phyloP scores from a whole-genome alignment of 2,888 invertebrate species.

The Drosophila picticornis region DNA sequence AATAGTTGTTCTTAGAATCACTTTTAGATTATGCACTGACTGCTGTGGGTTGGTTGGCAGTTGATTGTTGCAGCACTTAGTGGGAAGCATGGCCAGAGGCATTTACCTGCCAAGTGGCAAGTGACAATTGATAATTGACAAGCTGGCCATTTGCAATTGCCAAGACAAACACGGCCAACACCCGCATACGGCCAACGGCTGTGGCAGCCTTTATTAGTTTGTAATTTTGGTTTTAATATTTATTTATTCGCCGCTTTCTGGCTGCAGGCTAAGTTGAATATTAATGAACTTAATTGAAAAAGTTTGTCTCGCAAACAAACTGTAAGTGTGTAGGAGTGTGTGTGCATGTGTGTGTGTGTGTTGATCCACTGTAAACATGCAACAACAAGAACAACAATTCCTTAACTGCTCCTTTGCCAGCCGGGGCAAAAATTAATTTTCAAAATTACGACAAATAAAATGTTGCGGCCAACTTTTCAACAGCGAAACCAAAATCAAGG shows the following conservation, averaged over 20 bases:
- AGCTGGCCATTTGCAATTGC: constrained; percentile 30
- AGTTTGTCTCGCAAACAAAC: constrained; percentile 55
- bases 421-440: constrained; percentile 67
- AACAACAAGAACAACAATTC: constrained; percentile 34
- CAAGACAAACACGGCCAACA: constrained; percentile 28
- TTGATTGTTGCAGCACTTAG: constrained; percentile 22
- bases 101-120: constrained; percentile 45
- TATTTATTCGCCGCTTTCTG: constrained; percentile 61
- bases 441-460: constrained; percentile 74
- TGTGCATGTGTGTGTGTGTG: constrained; percentile 9
- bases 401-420: constrained; percentile 40
- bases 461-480: constrained; percentile 59
- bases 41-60: not conserved
- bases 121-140: constrained; percentile 31
- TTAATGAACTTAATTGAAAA: constrained; percentile 80
- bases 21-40: constrained; percentile 32
- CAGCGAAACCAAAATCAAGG: constrained; percentile 14
- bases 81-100: constrained; percentile 29
- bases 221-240: constrained; percentile 72
- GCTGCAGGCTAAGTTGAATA: constrained; percentile 72
- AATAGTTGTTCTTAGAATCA: constrained; percentile 7
- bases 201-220: constrained; percentile 63
- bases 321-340: not conserved
- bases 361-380: constrained; percentile 25
- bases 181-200: constrained; percentile 9